These are phyloP conservation scores for Yasuhikotakia modesta DNA, from an alignment of 2,797 vertebrate species.

Conservation along the genomic window DNA sequence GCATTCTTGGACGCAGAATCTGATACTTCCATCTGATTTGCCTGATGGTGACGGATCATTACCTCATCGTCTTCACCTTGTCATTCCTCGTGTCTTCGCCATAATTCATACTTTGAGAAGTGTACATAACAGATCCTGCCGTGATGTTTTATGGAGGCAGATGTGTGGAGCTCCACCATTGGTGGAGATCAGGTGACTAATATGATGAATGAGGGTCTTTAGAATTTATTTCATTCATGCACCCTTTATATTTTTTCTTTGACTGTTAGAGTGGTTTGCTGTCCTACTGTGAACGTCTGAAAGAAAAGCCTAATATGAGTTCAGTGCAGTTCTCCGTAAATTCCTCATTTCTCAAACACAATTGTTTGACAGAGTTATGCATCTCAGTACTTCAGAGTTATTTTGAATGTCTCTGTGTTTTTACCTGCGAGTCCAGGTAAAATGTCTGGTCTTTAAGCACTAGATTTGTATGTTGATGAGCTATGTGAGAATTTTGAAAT, in stretches of 20 bases:
- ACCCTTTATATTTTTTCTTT: background rate
- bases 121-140: constrained; percentile 5
- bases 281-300: background rate
- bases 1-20: background rate
- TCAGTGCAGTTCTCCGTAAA: background rate
- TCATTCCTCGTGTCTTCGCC: constrained; percentile 39
- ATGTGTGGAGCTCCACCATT: background rate
- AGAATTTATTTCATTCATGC: background rate
- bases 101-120: background rate
- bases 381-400: background rate
- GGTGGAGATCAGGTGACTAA: background rate
- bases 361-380: background rate
- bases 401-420: background rate
- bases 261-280: constrained; percentile 2
- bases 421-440: background rate
- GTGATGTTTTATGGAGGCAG: background rate
- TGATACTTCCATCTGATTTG: background rate
- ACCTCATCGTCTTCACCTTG: constrained; percentile 5
- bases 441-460: background rate
- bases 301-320: no score
- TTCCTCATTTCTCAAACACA: background rate
- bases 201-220: constrained; percentile 3
- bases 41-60: background rate
- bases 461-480: no score
- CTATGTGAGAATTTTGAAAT: no score